Evolutionary conservation across 2,888 invertebrate species (phyloP).

Genomic region (Arge pagana): DNA sequence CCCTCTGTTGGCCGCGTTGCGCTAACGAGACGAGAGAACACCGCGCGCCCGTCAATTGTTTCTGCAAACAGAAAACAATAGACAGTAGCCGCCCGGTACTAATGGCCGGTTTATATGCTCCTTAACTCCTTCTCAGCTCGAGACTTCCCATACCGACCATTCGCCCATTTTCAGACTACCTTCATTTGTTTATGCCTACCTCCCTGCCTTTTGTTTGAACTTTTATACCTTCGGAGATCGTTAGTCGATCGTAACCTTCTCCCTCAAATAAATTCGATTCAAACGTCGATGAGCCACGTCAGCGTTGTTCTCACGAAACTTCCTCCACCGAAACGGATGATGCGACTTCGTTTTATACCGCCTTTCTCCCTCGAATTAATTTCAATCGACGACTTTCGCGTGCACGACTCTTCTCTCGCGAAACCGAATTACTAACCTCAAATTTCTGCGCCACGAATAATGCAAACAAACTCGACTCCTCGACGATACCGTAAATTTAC

Average conservation of each 20-base stretch:
- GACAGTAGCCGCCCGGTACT: conserved; percentile 55
- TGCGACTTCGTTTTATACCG: too few relatives aligned
- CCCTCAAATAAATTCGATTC: conserved; percentile 15
- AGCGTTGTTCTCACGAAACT: not conserved
- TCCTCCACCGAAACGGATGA: conserved; percentile 13
- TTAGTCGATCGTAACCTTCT: conserved; percentile 17
- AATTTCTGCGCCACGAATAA: too few relatives aligned
- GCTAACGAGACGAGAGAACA: conserved; percentile 48
- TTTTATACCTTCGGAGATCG: conserved; percentile 10
- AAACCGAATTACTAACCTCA: too few relatives aligned
- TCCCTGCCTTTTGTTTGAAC: conserved; percentile 11
- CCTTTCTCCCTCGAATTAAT: conserved; percentile 14
- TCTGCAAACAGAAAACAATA: conserved; percentile 53
- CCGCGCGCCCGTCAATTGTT: conserved; percentile 49
- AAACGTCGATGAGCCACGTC: too few relatives aligned
- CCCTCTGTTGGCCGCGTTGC: conserved; percentile 40
- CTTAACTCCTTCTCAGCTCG: conserved; percentile 36
- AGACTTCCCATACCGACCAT: conserved; percentile 15
- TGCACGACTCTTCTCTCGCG: too few relatives aligned
- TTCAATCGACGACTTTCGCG: too few relatives aligned
- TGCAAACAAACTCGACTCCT: too few relatives aligned
- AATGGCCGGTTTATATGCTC: conserved; percentile 55
- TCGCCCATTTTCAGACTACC: conserved; percentile 13
- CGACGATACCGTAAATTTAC: too few relatives aligned
- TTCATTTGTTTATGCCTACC: conserved; percentile 19